Base-by-base conservation (phyloP, 2,888 invertebrate species). In the Synanthedon tipuliformis region DNA sequence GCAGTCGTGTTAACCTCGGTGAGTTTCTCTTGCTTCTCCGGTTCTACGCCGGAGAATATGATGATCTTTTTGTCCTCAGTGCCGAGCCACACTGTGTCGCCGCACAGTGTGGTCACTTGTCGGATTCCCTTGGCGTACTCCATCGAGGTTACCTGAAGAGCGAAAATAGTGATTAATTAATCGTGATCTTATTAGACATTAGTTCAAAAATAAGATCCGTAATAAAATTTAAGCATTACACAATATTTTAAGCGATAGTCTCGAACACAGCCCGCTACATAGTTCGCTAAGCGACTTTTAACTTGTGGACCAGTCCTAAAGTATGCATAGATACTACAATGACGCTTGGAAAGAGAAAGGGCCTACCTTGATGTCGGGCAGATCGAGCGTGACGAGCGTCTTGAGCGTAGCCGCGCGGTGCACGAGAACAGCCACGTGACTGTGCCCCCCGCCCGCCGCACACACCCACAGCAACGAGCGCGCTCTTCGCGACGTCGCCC, bases 51-150 rank as follows among this genome's bases (percentile, higher is more conserved):
- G 34, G 94, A 92, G 76, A 94, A 95, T 56, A 96, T 88, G 52
- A 95, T 89, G 53, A 96, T 89, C 69, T 93, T 93, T 66, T 93
- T 91, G 63, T 93, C 93, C 62, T 94, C 94, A 8, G 96, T 96
- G 53, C 95, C 96, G 89, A 97, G 93, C 97, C 97, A 97, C n/a
- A 97, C 94, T 51, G 93, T 91, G 81, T 95, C 94, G 60, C 88
- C 88, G 62, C 81, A 77, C 61, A 83, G 76, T 51, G 81, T 81
- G 67, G 76, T 81, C 69, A 78, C 81, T 75, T 86, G 85, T 64
- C 75, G 88, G 64, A 87, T 63, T 45, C 95, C 94, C 71, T 94
- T 93, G 5, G 95, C 92, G 68, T 94, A 94, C 72, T 96, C 95
- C 89, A 96, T 91, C 4, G 95, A 92, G 48, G 94, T 93, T 50